Percentiles rank a stretch among this genome's conserved stretches.
Conservation (phyloP, 2,888 invertebrate species). For the Bombylius discolor region DNA sequence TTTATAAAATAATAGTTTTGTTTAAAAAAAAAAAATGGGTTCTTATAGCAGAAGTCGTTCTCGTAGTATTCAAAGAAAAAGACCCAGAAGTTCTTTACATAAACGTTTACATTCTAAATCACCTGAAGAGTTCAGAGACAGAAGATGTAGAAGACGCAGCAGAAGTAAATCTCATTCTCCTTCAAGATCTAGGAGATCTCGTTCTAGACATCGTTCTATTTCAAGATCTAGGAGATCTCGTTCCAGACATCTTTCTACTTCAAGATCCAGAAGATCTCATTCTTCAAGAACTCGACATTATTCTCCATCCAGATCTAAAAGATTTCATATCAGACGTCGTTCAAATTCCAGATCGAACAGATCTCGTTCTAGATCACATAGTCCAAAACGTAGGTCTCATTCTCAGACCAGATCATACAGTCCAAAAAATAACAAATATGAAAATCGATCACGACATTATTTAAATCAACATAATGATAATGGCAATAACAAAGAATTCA, state of each 20-base stretch:
- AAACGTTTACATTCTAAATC: not conserved
- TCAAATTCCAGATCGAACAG: too few relatives aligned
- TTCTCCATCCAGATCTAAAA: not conserved
- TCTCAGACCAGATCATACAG: too few relatives aligned
- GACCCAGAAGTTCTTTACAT: not conserved
- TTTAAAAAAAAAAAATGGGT: slow-evolving; percentile 2
- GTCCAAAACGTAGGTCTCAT: too few relatives aligned
- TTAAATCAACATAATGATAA: not conserved
- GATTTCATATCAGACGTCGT: too few relatives aligned
- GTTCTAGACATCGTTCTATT: not conserved
- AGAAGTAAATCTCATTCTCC: not conserved
- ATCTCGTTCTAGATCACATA: not conserved
- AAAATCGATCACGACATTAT: not conserved
- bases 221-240: not conserved
- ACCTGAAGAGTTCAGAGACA: not conserved
- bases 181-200: not conserved
- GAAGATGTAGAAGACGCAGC: not conserved
- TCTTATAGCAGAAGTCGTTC: slow-evolving; percentile 3
- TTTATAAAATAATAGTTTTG: too few relatives aligned
- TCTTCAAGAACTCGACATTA: not conserved
- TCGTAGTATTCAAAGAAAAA: not conserved
- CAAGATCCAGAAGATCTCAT: not conserved
- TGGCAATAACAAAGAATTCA: not conserved
- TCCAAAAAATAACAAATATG: not conserved
- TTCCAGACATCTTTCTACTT: not conserved